Conservation (phyloP, 2,113 vertebrate genomes). For the Festucalex cinctus region DNA sequence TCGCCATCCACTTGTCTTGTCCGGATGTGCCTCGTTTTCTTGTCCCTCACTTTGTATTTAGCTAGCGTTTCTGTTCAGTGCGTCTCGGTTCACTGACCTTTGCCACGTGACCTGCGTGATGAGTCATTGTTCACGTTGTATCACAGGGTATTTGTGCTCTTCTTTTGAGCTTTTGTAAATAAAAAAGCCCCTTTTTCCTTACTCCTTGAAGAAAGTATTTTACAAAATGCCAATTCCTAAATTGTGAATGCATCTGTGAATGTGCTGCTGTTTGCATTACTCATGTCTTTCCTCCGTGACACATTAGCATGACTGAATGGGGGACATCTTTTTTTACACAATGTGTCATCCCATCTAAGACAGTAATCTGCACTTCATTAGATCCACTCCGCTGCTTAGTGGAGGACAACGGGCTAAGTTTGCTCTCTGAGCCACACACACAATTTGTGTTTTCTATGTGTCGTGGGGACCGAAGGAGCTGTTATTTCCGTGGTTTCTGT, state of each 20-base stretch:
- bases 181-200: no score
- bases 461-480: background rate
- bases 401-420: conserved; percentile 5
- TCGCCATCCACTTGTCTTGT: no score
- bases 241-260: conserved; percentile 46
- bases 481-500: no score
- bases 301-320: conserved; percentile 25
- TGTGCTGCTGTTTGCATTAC: conserved; percentile 37
- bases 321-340: conserved; percentile 44
- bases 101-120: no score
- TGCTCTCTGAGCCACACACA: background rate
- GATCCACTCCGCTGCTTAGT: conserved; percentile 11
- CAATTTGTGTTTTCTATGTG: background rate
- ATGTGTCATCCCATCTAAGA: conserved; percentile 46
- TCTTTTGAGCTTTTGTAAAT: no score
- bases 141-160: no score
- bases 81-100: no score
- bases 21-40: no score
- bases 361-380: conserved; percentile 41
- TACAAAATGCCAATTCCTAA: background rate
- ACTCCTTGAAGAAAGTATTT: no score
- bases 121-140: no score
- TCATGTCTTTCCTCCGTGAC: conserved; percentile 36
- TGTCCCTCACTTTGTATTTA: no score
- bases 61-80: no score